Evolutionary conservation across 2,888 invertebrate species (phyloP), one percentile per base, ranked within the genome.

Genomic region (Nipponacmea schrenckii): DNA sequence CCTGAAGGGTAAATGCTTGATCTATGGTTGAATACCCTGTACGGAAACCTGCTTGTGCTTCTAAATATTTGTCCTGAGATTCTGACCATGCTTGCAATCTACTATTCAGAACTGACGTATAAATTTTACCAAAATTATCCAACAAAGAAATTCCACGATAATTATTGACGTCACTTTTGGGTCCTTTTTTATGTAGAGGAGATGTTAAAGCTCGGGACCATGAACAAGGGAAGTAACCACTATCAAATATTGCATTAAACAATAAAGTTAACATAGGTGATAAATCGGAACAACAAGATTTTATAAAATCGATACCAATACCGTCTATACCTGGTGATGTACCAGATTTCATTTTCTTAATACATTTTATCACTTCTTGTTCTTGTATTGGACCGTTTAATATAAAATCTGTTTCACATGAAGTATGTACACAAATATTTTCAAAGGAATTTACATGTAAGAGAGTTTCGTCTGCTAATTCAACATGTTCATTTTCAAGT

Each of bases 31-130:
- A 56, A 2, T 17, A 17, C 10, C 56, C 56, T 0, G 31, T 5
- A 24, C 70, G 69, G 26, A 70, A 70, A 17, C 72, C 72, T 17
- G 72, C 72, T 44, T 75, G 72, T 12, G 71, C 68, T 56, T 74
- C 71, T 20, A 62, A 20, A 27, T 65, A 65, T 14, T 70, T 68
- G 46, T 48, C 24, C 27, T 71, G 71, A 39, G 50, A 20, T 67
- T 71, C 71, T 17, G 71, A 63, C 71, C 71, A 74, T 20, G 24
- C 39, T n/a, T 24, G 45, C 10, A 74, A 62, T 50, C 69, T 71
- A 31, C 66, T 69, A 69, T 73, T 73, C 17, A 68, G 26, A 14
- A 68, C 26, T 2, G 50, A 17, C 0, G 68, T 62, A 68, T 50
- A 68, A 15, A 62, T 10, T 20, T 68, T 68, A 15, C 68, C 68